These are phyloP conservation scores for Venustaconcha ellipsiformis DNA, from an alignment of 1,140 invertebrate genomes.

Conservation along the genomic window DNA sequence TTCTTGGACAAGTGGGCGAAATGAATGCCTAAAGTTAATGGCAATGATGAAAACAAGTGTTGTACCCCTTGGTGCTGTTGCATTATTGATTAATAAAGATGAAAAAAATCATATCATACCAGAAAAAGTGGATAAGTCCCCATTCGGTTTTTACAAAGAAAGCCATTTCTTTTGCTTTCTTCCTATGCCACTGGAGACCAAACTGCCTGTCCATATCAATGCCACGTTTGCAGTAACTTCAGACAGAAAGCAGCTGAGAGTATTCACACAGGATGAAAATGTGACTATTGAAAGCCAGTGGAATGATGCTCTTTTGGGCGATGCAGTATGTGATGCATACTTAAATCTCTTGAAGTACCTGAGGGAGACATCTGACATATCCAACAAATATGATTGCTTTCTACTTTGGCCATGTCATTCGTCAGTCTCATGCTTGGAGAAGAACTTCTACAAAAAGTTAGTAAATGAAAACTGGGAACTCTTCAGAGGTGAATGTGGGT, in stretches of 20 bases:
- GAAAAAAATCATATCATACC: slow-evolving; percentile 5
- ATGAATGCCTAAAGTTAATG: slow-evolving; percentile 5
- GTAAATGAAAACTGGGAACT: not conserved
- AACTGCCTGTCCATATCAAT: slow-evolving; percentile 47
- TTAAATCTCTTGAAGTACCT: slow-evolving; percentile 7
- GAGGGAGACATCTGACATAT: not conserved
- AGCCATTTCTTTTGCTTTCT: slow-evolving; percentile 39
- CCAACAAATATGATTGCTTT: slow-evolving; percentile 5
- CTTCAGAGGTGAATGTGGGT: not conserved
- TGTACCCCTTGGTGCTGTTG: slow-evolving; percentile 28
- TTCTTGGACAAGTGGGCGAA: slow-evolving; percentile 7
- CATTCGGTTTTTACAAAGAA: not conserved
- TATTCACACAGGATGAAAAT: slow-evolving; percentile 33
- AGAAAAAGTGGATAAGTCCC: not conserved
- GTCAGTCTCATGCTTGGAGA: not conserved
- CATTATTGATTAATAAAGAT: not conserved
- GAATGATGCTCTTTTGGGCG: slow-evolving; percentile 44
- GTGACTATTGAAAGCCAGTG: slow-evolving; percentile 30
- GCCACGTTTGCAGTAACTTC: slow-evolving; percentile 40
- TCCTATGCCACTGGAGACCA: slow-evolving; percentile 36
- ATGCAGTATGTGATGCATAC: slow-evolving; percentile 23
- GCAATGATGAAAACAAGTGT: not conserved
- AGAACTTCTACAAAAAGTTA: slow-evolving; percentile 1
- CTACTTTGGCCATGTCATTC: slow-evolving; percentile 19
- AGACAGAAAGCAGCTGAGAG: slow-evolving; percentile 29